A percentile compares a stretch with the other conserved stretches of the same genome.
These are phyloP conservation scores for Apeira syringaria DNA, from an alignment of 2,888 invertebrate genomes.

Conservation along the genomic window DNA sequence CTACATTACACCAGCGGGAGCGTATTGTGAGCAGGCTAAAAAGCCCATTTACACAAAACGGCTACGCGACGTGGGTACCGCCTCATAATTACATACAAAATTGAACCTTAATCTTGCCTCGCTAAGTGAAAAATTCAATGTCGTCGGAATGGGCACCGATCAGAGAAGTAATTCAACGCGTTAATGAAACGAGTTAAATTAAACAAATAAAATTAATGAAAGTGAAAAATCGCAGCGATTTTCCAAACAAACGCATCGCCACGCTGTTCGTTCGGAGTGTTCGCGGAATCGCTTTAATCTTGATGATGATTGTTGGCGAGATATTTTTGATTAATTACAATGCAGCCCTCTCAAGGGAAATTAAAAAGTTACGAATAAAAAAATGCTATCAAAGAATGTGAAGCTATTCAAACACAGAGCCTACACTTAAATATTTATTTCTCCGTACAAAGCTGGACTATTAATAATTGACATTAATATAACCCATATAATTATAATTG, in stretches of 20 bases:
- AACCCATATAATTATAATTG: too few species aligned
- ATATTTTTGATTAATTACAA: slow-evolving; percentile 3
- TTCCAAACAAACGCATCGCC: slow-evolving; percentile 55
- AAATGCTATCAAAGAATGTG: neutral
- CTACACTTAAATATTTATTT: too few species aligned
- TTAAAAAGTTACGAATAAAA: neutral
- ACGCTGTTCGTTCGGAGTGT: slow-evolving; percentile 37
- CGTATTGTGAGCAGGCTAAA: slow-evolving; percentile 70
- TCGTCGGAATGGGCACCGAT: slow-evolving; percentile 39
- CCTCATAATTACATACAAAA: slow-evolving; percentile 45
- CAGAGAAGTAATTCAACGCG: slow-evolving; percentile 58
- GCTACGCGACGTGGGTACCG: slow-evolving; percentile 42
- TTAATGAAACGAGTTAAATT: slow-evolving; percentile 68
- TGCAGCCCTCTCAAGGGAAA: neutral
- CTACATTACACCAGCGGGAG: slow-evolving; percentile 64
- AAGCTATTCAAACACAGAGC: too few species aligned
- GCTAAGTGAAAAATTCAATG: slow-evolving; percentile 27
- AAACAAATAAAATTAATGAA: slow-evolving; percentile 68
- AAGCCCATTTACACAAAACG: slow-evolving; percentile 65
- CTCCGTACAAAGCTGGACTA: too few species aligned
- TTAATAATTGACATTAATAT: too few species aligned
- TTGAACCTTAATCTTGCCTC: slow-evolving; percentile 45
- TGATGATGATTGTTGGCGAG: slow-evolving; percentile 20
- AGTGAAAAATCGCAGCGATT: slow-evolving; percentile 58
- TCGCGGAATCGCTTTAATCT: slow-evolving; percentile 33